Percentiles rank a stretch among this genome's conserved stretches.
These are phyloP conservation scores for Geococcyx californianus DNA, from an alignment of 2,113 vertebrate species.

Conservation along the genomic window DNA sequence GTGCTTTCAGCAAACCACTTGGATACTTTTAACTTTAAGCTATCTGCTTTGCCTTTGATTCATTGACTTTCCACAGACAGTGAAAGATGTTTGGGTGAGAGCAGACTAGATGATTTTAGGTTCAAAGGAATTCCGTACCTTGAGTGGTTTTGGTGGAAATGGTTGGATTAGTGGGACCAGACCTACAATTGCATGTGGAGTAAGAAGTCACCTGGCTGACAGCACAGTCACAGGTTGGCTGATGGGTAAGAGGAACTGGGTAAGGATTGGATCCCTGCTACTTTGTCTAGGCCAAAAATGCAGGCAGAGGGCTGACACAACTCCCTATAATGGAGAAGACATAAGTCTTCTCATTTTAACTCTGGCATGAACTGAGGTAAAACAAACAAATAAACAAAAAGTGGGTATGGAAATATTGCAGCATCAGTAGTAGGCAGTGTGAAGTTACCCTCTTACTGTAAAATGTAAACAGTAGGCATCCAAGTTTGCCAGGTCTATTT, in stretches of 20 bases:
- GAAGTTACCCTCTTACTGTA: constrained; percentile 26
- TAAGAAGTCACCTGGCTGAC: not conserved
- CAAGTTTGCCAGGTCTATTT: constrained; percentile 6
- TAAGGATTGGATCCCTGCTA: not conserved
- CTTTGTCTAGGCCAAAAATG: not conserved
- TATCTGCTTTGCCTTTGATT: not conserved
- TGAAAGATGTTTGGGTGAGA: not conserved
- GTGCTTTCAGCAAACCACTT: not conserved
- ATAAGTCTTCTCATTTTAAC: not conserved
- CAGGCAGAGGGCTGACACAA: not conserved
- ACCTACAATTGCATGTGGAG: not conserved
- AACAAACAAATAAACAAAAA: not conserved
- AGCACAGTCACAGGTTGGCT: not conserved
- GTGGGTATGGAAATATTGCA: constrained; percentile 28
- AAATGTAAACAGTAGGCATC: constrained; percentile 36
- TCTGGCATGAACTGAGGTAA: not conserved
- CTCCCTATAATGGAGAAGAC: not conserved
- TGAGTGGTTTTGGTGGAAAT: not conserved
- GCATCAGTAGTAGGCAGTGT: constrained; percentile 41
- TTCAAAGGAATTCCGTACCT: not conserved
- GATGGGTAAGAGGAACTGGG: not conserved
- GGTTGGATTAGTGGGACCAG: not conserved
- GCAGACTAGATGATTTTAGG: not conserved
- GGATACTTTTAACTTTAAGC: not conserved
- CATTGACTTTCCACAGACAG: not conserved